Base-by-base conservation (phyloP, 2,888 invertebrate species). In the Drosophila infuscata region DNA sequence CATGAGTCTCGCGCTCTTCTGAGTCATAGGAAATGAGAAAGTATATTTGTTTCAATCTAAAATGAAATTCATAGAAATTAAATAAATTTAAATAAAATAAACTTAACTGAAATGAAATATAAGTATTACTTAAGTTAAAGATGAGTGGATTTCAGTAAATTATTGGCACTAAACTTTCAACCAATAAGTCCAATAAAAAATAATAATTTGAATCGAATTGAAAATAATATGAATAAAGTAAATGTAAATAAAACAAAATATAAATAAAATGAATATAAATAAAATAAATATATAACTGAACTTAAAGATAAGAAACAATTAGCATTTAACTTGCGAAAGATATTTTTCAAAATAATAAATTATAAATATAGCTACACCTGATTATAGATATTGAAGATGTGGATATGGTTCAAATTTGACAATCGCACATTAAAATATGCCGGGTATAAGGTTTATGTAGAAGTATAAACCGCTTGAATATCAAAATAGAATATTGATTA, bases 11-110 rank as follows among this genome's bases (percentile, higher is more conserved):
- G 15, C 25, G 15, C 15, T 46, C 46, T 46, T 46, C 52, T 79
- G 72, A 79, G 59, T 78, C 72, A 78, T 52, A 29, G 7, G 33
- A 51, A 57, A 60, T 70, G 43, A 32, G 46, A 66, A 53, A 25
- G n/a, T 25, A 41, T 48, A 29, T 15, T 25, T 35, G 35, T 46
- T 63, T 53, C 12, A 29, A 54, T 33, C 12, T 15, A 7, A 46
- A 15, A 46, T 46, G 0, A 25, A 8, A 11, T 25, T 15, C 15
- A 25, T 43, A 11, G 6, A 43, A 52, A 17, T 15, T 7, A 46
- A 54, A n/a, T 11, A 17, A n/a, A 41, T 33, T 20, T 29, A 20
- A n/a, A 9, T 36, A 20, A 53, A 36, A 58, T 51, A 6, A 46
- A 43, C 38, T 17, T 25, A 25, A 25, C 25, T 25, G 25, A 25